Conservation (phyloP, 2,113 vertebrate species). For the Phoenicopterus ruber region DNA sequence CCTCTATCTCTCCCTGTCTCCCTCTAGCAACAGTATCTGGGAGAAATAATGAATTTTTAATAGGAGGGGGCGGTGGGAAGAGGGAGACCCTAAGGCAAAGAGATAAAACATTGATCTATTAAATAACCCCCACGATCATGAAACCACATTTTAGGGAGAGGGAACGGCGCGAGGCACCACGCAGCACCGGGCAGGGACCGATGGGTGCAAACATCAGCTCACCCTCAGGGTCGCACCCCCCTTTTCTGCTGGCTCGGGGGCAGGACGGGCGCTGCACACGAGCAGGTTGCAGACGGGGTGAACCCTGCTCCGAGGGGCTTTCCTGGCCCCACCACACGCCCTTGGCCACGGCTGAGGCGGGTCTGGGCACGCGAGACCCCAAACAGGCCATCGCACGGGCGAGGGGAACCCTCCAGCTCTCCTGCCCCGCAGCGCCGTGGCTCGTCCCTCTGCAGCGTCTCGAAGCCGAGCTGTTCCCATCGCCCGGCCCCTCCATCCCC, state of each 20-base stretch:
- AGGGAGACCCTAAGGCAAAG: conserved; percentile 13
- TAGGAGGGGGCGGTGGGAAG: not conserved
- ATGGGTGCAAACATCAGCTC: not conserved
- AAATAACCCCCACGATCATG: not conserved
- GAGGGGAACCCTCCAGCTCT: not conserved
- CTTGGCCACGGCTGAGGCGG: not conserved
- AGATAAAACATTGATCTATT: not conserved
- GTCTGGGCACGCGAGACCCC: not conserved
- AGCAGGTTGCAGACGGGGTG: not conserved
- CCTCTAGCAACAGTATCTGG: conserved; percentile 31
- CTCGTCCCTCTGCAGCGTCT: not conserved
- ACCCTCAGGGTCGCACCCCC: fast-evolving
- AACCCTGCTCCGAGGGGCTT: not conserved
- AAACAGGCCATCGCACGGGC: fast-evolving
- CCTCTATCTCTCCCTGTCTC: not conserved
- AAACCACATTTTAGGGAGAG: not conserved
- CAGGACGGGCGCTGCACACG: fast-evolving
- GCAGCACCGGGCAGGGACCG: not conserved
- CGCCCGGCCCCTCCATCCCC: not conserved
- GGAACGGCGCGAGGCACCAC: not conserved
- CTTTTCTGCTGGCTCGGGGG: fast-evolving
- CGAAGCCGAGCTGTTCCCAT: fast-evolving
- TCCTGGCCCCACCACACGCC: fast-evolving
- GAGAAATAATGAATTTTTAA: conserved; percentile 54
- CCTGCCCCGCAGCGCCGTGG: fast-evolving